These are phyloP conservation scores for Pituophis catenifer DNA, from an alignment of 2,113 vertebrate species.

Conservation along the genomic window DNA sequence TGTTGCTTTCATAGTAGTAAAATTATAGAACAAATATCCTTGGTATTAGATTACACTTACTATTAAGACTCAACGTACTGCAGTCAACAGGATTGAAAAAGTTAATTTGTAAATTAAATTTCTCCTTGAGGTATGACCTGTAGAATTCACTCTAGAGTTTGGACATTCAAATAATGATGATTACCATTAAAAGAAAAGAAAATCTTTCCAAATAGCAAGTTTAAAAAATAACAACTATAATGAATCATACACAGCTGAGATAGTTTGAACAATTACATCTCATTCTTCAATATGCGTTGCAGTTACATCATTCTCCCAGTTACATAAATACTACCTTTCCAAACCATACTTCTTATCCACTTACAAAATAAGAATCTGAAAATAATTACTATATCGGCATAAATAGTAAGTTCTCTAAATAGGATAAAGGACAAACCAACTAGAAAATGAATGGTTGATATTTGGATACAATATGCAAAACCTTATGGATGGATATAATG, in stretches of 20 bases:
- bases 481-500: slow-evolving; percentile 36
- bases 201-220: slow-evolving; percentile 31
- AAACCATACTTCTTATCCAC: slow-evolving; percentile 20
- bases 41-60: slow-evolving; percentile 43
- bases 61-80: slow-evolving; percentile 47
- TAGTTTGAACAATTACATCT: slow-evolving; percentile 24
- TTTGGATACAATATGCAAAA: slow-evolving; percentile 46
- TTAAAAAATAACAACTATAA: slow-evolving; percentile 35
- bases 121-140: slow-evolving; percentile 23
- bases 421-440: neutral
- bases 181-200: slow-evolving; percentile 35
- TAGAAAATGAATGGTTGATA: slow-evolving; percentile 49
- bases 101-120: slow-evolving; percentile 40
- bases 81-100: slow-evolving; percentile 60
- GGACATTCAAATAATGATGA: slow-evolving; percentile 28
- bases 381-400: slow-evolving; percentile 20
- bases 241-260: slow-evolving; percentile 24
- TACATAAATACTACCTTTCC: slow-evolving; percentile 1
- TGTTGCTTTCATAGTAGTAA: slow-evolving; percentile 52
- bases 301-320: slow-evolving; percentile 1
- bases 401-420: neutral
- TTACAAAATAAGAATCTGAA: slow-evolving; percentile 14
- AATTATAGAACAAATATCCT: slow-evolving; percentile 47
- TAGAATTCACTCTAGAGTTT: slow-evolving; percentile 48
- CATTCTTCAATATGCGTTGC: neutral